Base-by-base conservation (phyloP, 2,888 invertebrate species). In the Epinotia ramella region DNA sequence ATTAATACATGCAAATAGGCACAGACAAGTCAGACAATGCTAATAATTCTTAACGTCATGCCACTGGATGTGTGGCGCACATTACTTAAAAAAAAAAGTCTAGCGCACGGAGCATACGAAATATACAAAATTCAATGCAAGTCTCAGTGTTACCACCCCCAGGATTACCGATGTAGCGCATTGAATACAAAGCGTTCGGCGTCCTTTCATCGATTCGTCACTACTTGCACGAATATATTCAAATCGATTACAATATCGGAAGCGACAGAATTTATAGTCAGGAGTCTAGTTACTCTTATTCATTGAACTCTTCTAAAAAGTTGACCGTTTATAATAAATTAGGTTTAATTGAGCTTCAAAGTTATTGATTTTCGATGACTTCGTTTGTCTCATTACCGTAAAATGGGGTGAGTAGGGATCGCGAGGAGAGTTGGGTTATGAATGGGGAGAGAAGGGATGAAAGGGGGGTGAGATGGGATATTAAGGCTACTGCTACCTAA, bases 81-180 rank as follows among this genome's bases (percentile, higher is more conserved):
- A 66, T 75, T 46, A 71, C 75, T 71, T 70, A 66, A 65, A 69
- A 75, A 66, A 56, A 59, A 18, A 7, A 7, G 53, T 49, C 49
- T 60, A 49, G 24, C 62, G 53, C 73, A 67, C 44, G 40, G 46
- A 65, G 33, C 60, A 75, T 66, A 65, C 53, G 53, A 60, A 71
- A 75, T 70, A 75, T 62, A 75, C 60, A 28, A 60, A 71, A 75
- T 75, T 75, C 70, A 18, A 40, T 11, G n/a, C 20, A 60, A 66
- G 75, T 60, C 40, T 40, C 63, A 46, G 67, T 72, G 72, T 76
- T 63, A 63, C 76, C 76, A 72, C 76, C 76, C 76, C 72, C 72
- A 72, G 71, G 66, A 76, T 76, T 76, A 76, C n/a, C 56, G 62
- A 18, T 33, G 12, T 5, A 28, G 16, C 62, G 56, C 20, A 1